phyloP scores from a whole-genome alignment of 1,140 invertebrate species.

The Rhopalosiphum maidis region DNA sequence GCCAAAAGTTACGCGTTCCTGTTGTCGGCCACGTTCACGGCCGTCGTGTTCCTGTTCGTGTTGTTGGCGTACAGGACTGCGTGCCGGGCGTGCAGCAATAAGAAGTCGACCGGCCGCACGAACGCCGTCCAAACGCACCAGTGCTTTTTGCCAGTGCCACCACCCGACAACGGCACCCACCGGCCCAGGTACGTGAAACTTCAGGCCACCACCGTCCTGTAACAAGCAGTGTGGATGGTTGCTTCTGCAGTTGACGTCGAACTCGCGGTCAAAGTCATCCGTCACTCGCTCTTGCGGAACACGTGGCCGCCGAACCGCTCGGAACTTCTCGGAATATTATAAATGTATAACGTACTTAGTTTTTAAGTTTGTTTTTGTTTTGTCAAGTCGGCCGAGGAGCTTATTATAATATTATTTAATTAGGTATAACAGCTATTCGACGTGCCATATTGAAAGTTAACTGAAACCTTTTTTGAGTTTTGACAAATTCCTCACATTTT shows the following conservation, averaged over 20 bases:
- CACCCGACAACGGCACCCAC: constrained; percentile 63
- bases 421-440: neutral
- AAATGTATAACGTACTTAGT: neutral
- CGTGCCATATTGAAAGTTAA: constrained; percentile 30
- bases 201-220: constrained; percentile 67
- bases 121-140: constrained; percentile 61
- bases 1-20: constrained; percentile 53
- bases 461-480: neutral
- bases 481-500: neutral
- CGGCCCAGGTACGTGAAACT: constrained; percentile 67
- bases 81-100: constrained; percentile 61
- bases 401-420: neutral
- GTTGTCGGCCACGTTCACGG: constrained; percentile 63
- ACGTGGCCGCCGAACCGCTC: too few species aligned
- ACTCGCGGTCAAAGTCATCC: neutral
- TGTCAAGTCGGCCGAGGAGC: neutral
- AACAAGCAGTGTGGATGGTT: too few species aligned
- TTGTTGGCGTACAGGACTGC: constrained; percentile 61
- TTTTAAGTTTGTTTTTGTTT: constrained; percentile 13
- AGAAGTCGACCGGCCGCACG: constrained; percentile 60
- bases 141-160: constrained; percentile 65
- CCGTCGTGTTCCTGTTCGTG: constrained; percentile 61
- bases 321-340: neutral
- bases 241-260: neutral
- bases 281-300: neutral